These are phyloP conservation scores for Drosophila littoralis DNA, from an alignment of 1,140 invertebrate genomes.

Conservation along the genomic window DNA sequence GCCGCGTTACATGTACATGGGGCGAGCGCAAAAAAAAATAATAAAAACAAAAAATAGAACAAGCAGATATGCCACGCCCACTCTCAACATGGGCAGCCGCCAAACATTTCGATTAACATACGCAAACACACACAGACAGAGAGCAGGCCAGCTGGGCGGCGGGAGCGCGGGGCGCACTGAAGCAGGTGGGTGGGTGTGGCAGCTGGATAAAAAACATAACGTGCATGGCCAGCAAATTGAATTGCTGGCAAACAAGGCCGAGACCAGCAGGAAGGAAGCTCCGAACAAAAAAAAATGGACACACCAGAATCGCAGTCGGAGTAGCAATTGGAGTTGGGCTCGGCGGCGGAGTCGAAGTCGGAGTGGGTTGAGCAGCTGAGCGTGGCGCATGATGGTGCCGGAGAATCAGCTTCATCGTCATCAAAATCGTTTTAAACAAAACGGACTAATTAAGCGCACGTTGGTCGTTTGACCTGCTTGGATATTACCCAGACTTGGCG, in stretches of 20 bases:
- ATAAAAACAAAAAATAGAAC: constrained; percentile 25
- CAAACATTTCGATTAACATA: constrained; percentile 82
- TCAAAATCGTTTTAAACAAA: constrained; percentile 79
- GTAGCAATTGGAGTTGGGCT: neutral
- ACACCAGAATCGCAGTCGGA: constrained; percentile 1
- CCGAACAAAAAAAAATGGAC: constrained; percentile 51
- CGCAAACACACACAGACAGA: constrained; percentile 57
- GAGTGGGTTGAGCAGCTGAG: neutral
- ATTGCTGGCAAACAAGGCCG: constrained; percentile 66
- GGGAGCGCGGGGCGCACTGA: neutral
- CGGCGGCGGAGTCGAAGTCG: neutral
- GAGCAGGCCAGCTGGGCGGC: constrained; percentile 8
- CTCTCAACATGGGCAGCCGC: constrained; percentile 35
- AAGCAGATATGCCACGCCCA: constrained; percentile 41
- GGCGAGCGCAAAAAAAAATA: neutral
- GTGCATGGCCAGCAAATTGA: constrained; percentile 63
- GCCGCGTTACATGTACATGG: constrained; percentile 68
- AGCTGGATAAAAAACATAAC: constrained; percentile 31
- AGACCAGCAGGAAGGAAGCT: constrained; percentile 55
- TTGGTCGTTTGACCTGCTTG: constrained; percentile 30
- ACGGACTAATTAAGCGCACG: constrained; percentile 80
- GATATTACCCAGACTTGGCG: no score
- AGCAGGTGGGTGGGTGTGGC: constrained; percentile 25
- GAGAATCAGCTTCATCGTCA: constrained; percentile 59
- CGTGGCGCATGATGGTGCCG: constrained; percentile 4